Evolutionary conservation across 1,140 invertebrate species (phyloP).

Genomic region (Tetragonula clypearis): DNA sequence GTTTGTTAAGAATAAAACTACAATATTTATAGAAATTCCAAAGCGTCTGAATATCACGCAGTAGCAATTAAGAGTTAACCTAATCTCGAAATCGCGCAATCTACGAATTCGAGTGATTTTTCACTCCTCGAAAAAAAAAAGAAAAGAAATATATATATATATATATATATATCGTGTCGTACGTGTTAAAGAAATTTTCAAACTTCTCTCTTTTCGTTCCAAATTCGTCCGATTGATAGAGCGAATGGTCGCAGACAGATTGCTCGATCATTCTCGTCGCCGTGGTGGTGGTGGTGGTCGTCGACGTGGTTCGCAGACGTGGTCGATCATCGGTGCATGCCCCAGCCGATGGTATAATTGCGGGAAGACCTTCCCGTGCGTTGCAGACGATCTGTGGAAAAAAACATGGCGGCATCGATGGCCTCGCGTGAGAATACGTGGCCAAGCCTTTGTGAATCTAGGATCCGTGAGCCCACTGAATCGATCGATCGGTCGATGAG

Average conservation of each 20-base stretch:
- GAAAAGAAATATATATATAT: too few relatives aligned
- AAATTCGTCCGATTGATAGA: background rate
- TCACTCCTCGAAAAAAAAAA: background rate
- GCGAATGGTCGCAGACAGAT: background rate
- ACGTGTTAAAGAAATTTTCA: too few relatives aligned
- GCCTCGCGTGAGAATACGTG: conserved; percentile 31
- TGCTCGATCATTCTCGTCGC: conserved; percentile 29
- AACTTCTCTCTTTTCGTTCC: background rate
- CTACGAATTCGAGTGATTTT: background rate
- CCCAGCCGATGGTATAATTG: conserved; percentile 77
- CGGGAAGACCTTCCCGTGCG: conserved; percentile 76
- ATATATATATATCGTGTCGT: background rate
- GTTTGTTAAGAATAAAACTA: background rate
- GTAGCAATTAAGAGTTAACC: background rate
- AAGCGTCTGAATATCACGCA: background rate
- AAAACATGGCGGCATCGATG: conserved; percentile 48
- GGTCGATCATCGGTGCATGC: conserved; percentile 68
- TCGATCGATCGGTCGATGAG: conserved; percentile 35
- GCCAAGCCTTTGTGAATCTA: background rate
- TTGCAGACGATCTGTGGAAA: conserved; percentile 75
- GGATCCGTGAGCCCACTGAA: background rate
- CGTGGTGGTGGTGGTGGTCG: conserved; percentile 5
- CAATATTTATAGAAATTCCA: background rate
- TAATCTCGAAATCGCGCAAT: background rate
- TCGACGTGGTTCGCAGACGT: conserved; percentile 20